Percentiles rank a stretch among this genome's conserved stretches.
These are phyloP conservation scores for Epizoanthus ramosus DNA, from an alignment of 92 coral and sea anemone species.

Conservation along the genomic window DNA sequence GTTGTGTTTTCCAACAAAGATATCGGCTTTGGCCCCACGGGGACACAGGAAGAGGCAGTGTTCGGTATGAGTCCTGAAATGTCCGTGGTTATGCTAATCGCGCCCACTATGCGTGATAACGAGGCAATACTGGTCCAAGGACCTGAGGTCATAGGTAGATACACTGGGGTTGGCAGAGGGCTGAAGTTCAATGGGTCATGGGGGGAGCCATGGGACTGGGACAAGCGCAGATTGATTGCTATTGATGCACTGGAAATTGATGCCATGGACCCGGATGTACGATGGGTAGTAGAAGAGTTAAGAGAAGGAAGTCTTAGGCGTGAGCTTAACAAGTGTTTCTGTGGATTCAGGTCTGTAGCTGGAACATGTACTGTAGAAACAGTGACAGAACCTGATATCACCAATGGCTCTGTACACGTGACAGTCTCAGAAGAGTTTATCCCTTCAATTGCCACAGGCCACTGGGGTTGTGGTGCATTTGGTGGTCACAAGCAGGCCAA, in stretches of 20 bases:
- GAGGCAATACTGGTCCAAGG: conserved; percentile 34
- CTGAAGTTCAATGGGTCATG: conserved; percentile 38
- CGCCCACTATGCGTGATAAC: conserved; percentile 23
- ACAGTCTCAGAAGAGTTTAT: not conserved
- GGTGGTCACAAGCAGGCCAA: conserved; percentile 33
- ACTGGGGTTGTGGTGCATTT: conserved; percentile 44
- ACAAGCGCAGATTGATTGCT: conserved; percentile 16
- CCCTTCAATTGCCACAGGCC: conserved; percentile 38
- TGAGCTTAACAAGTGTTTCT: conserved; percentile 33
- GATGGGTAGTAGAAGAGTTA: conserved; percentile 25
- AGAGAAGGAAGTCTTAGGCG: conserved; percentile 16
- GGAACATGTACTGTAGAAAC: not conserved
- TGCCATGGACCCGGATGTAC: conserved; percentile 1
- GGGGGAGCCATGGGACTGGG: conserved; percentile 25
- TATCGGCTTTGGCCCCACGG: conserved; percentile 37
- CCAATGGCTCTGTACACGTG: not conserved
- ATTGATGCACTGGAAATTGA: conserved; percentile 42
- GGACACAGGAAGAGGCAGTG: conserved; percentile 42
- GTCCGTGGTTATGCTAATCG: conserved; percentile 32
- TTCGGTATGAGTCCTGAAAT: conserved; percentile 45
- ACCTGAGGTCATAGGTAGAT: conserved; percentile 34
- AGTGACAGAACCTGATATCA: not conserved
- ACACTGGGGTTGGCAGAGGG: conserved; percentile 34
- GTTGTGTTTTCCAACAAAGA: conserved; percentile 35
- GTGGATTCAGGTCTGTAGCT: conserved; percentile 22